A percentile compares a stretch with the other conserved stretches of the same genome.
Conservation (phyloP, 1,140 invertebrate species). For the Octopus bimaculoides region DNA sequence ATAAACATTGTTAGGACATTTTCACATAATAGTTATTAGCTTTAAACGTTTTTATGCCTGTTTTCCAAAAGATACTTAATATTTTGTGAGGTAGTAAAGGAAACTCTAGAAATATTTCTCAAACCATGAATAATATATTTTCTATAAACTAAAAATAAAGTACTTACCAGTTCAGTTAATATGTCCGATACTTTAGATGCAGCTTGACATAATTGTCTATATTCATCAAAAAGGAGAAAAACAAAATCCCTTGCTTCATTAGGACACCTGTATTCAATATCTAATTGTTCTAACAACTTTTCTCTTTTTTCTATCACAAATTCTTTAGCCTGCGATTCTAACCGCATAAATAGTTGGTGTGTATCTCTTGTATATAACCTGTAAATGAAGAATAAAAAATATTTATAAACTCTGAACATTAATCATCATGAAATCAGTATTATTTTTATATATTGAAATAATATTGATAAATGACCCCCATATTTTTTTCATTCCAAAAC, state of each 20-base stretch:
- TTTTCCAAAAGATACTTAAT: too few species aligned
- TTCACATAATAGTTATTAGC: too few species aligned
- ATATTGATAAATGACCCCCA: not conserved
- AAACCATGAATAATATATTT: too few species aligned
- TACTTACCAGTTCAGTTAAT: conserved; percentile 60
- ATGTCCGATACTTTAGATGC: conserved; percentile 62
- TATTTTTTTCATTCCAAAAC: not conserved
- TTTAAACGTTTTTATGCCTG: too few species aligned
- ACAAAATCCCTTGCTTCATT: conserved; percentile 49
- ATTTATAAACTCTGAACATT: not conserved
- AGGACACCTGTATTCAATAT: conserved; percentile 55
- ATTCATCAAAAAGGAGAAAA: conserved; percentile 64
- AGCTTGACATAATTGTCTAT: conserved; percentile 63
- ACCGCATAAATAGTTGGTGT: conserved; percentile 65
- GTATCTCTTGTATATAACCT: conserved; percentile 66
- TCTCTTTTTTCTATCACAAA: conserved; percentile 68
- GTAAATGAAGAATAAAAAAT: conserved; percentile 28
- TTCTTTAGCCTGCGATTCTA: conserved; percentile 66
- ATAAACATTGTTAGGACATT: too few species aligned
- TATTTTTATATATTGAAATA: not conserved
- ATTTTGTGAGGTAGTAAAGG: too few species aligned
- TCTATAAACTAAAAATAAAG: too few species aligned
- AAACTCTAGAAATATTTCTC: too few species aligned
- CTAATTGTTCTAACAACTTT: conserved; percentile 62
- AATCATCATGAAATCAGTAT: not conserved